Percentiles rank a stretch among this genome's conserved stretches.
These are phyloP conservation scores for Cyclophora albipunctata DNA, from an alignment of 2,888 invertebrate species.

Conservation along the genomic window DNA sequence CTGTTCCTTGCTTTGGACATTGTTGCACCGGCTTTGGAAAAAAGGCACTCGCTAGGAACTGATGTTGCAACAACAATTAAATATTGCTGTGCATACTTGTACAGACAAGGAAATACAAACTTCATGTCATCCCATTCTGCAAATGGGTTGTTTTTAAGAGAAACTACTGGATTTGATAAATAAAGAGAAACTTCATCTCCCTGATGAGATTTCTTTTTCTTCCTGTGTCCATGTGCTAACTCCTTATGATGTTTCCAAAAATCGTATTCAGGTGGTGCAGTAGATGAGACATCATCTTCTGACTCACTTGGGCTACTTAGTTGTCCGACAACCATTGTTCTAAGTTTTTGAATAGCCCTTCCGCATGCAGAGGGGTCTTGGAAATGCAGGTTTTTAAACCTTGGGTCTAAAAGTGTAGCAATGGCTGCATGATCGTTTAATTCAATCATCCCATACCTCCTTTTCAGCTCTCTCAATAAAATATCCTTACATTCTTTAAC, in stretches of 20 bases:
- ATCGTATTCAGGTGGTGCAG: conserved; percentile 21
- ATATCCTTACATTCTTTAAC: conserved; percentile 20
- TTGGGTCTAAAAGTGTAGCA: conserved; percentile 20
- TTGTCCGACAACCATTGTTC: conserved; percentile 16
- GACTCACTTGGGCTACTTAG: conserved; percentile 16
- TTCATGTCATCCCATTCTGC: conserved; percentile 28
- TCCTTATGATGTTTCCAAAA: conserved; percentile 30
- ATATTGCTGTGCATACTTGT: conserved; percentile 28
- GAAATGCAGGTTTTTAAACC: conserved; percentile 27
- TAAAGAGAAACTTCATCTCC: conserved; percentile 24
- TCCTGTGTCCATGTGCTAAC: conserved; percentile 18
- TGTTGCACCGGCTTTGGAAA: conserved; percentile 32
- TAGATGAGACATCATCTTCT: conserved; percentile 24
- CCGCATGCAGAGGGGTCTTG: conserved; percentile 24
- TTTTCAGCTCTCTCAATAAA: conserved; percentile 24
- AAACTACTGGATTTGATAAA: conserved; percentile 22
- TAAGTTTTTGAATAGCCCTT: conserved; percentile 18
- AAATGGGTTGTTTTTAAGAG: conserved; percentile 25
- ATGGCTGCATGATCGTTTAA: conserved; percentile 23
- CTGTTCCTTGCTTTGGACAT: conserved; percentile 30
- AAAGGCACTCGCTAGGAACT: conserved; percentile 32
- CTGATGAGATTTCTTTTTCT: conserved; percentile 21
- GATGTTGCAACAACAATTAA: conserved; percentile 32
- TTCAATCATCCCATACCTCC: conserved; percentile 24
- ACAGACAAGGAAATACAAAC: conserved; percentile 24